Evolutionary conservation across 2,113 vertebrate species (phyloP), one percentile per base, ranked within the genome.

Genomic region (Sterna hirundo): DNA sequence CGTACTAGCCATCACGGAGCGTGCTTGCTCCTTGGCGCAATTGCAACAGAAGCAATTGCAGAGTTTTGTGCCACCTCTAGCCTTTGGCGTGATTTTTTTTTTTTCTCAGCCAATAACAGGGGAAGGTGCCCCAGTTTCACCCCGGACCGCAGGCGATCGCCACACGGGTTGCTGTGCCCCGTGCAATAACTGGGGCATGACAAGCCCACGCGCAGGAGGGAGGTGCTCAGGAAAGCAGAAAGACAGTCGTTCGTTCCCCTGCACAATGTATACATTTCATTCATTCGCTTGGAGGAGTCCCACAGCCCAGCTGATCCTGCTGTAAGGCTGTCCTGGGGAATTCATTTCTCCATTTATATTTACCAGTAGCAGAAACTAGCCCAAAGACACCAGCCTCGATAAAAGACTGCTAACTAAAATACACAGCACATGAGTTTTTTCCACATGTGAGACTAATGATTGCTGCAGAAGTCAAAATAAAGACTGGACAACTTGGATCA

Each of bases 91-190:
- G 3, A 5, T 10, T 11, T 70, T 42, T 58, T 42, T 58, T 42
- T 44, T 32, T 32, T 10, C 62, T 40, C 17, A 42, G 38, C 47
- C 36, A 14, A 21, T 22, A 11, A 2, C 54, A 6, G 0, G 8
- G 82, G 86, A 22, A 64, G 38, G 27, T 64, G 75, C 25, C 32
- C 38, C 54, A 30, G 76, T 13, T 42, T 32, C 46, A 14, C 44
- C 42, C 8, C 40, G 15, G 42, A 11, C 5, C 0, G 0, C 44
- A 42, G 54, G 60, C 49, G 5, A 0, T 12, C 3, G 1, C 18
- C 30, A 0, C 2, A 21, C 52, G 38, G 46, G 38, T 22, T 60
- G 44, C 61, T 17, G 25, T 60, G 68, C 34, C 49, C 76, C 2
- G 0, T 3, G 20, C 65, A 32, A 11, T 5, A 21, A 29, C 29